phyloP scores from a whole-genome alignment of 2,113 vertebrate species.

The Triplophysa tibetana region DNA sequence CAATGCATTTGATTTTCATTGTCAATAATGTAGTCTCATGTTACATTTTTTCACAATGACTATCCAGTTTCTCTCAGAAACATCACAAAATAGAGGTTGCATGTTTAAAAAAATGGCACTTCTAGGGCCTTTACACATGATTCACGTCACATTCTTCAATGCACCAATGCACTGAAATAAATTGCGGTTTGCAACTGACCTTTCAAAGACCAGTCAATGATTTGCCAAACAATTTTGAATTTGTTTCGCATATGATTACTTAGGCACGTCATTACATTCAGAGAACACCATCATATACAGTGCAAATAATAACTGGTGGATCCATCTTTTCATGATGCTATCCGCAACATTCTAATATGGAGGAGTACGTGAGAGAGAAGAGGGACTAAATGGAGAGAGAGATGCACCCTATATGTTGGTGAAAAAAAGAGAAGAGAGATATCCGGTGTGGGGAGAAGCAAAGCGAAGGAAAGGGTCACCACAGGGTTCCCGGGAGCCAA shows the following conservation, averaged over 20 bases:
- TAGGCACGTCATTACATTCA: neutral
- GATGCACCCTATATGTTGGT: neutral
- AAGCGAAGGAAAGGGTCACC: conserved; percentile 52
- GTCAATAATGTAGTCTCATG: too few relatives aligned
- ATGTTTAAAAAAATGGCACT: too few relatives aligned
- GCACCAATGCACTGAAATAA: too few relatives aligned
- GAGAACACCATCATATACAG: neutral
- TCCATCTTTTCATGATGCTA: neutral
- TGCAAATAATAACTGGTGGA: neutral
- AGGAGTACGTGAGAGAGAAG: neutral
- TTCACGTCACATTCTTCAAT: too few relatives aligned
- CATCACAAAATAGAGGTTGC: too few relatives aligned
- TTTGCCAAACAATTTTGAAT: neutral
- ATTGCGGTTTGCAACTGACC: neutral
- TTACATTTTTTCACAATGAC: too few relatives aligned
- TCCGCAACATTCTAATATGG: neutral
- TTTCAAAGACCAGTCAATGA: neutral
- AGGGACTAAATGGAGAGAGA: neutral
- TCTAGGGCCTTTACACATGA: too few relatives aligned
- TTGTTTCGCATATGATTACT: neutral
- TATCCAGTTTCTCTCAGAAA: too few relatives aligned
- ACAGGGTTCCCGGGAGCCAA: conserved; percentile 58
- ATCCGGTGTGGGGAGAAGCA: conserved; percentile 9
- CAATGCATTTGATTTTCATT: too few relatives aligned
- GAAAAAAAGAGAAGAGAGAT: neutral